phyloP scores from a whole-genome alignment of 2,113 vertebrate genomes.

The Macrotus californicus region DNA sequence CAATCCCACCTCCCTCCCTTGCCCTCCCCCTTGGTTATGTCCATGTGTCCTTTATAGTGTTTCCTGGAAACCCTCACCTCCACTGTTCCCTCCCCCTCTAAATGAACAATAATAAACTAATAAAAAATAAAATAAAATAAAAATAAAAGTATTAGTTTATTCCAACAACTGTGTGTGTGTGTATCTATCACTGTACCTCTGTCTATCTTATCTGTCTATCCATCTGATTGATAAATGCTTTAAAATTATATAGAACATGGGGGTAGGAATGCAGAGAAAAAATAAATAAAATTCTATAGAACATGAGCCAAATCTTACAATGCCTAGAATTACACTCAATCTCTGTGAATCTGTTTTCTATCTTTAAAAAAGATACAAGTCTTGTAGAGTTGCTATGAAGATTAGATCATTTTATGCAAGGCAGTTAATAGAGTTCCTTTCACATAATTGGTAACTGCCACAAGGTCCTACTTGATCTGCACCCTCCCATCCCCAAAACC shows the following conservation, averaged over 20 bases:
- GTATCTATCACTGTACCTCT: not conserved
- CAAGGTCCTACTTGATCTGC: not conserved
- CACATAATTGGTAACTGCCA: not conserved
- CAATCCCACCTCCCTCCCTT: no score
- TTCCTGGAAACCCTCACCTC: no score
- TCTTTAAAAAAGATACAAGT: not conserved
- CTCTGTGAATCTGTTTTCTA: not conserved
- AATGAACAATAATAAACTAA: no score
- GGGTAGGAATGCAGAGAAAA: no score
- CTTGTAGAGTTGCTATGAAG: not conserved
- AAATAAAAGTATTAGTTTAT: constrained; percentile 8
- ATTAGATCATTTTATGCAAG: not conserved
- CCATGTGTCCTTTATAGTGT: no score
- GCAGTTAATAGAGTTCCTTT: not conserved
- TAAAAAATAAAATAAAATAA: no score
- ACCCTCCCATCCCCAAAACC: not conserved
- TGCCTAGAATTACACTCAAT: not conserved
- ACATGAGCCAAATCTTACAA: not conserved
- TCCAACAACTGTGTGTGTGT: not conserved
- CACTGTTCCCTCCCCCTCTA: no score
- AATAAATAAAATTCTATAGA: not conserved
- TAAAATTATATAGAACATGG: not conserved
- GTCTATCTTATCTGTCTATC: not conserved
- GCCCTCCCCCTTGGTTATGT: no score
- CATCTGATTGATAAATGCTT: not conserved